Evolutionary conservation across 2,888 invertebrate species (phyloP).

Genomic region (Mylabris sibirica): DNA sequence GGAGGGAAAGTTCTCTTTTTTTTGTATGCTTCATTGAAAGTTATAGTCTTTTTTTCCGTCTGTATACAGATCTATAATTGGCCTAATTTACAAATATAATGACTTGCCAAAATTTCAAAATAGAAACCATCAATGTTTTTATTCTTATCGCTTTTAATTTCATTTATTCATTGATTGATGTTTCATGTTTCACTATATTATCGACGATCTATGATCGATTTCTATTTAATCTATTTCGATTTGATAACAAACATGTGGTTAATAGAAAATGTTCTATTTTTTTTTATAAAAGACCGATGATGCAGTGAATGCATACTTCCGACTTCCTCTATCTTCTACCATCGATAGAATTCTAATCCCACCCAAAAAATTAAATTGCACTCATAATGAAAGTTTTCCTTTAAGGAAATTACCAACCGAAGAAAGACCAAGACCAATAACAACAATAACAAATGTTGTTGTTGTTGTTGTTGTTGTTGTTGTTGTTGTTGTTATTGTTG

Average conservation of each 20-base stretch:
- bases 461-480: constrained; percentile 24
- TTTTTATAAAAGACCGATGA: neutral
- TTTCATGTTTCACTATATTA: too few species aligned
- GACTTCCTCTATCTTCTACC: constrained; percentile 4
- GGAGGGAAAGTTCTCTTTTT: neutral
- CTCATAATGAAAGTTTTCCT: constrained; percentile 32
- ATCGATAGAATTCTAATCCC: constrained; percentile 8
- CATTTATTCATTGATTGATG: neutral
- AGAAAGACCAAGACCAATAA: neutral
- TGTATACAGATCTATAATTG: neutral
- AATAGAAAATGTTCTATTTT: neutral
- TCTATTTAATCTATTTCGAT: constrained; percentile 10
- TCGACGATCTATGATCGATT: constrained; percentile 2
- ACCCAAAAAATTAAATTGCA: constrained; percentile 26
- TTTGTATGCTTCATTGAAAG: neutral
- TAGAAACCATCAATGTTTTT: neutral
- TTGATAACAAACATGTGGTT: constrained; percentile 4
- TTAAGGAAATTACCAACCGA: constrained; percentile 12
- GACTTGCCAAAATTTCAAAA: neutral
- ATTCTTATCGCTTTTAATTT: neutral
- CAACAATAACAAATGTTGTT: neutral
- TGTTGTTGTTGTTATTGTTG: constrained; percentile 21
- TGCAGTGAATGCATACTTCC: constrained; percentile 34
- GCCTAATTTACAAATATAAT: neutral
- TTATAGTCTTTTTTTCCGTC: neutral